phyloP scores from a whole-genome alignment of 2,113 vertebrate genomes.

The Eubucco bourcierii region DNA sequence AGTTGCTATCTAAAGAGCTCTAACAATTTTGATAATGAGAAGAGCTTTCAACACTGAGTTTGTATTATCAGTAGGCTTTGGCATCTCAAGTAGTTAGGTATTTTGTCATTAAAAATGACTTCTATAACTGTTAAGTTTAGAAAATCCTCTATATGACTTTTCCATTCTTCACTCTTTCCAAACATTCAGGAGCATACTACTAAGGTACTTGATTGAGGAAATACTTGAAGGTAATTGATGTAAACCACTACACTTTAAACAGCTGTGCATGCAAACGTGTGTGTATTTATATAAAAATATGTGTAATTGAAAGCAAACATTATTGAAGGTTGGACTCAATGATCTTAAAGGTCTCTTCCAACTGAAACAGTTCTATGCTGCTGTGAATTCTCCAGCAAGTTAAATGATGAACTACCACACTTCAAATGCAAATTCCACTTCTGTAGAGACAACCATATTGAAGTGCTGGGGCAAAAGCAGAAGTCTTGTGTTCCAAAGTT shows the following conservation, averaged over 20 bases:
- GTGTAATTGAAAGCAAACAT: neutral
- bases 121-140: neutral
- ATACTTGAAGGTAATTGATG: neutral
- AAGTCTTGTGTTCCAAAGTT: neutral
- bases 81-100: neutral
- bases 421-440: neutral
- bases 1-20: neutral
- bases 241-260: neutral
- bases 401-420: neutral
- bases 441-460: neutral
- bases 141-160: neutral
- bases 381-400: neutral
- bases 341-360: too few species aligned
- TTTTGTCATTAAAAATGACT: neutral
- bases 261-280: neutral
- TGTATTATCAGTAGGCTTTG: neutral
- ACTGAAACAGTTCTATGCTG: too few species aligned
- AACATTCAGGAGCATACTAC: neutral
- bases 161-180: neutral
- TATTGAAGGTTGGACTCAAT: too few species aligned
- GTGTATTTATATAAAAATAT: neutral
- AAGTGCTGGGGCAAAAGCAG: neutral
- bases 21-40: neutral
- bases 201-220: neutral
- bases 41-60: neutral